Evolutionary conservation across 2,113 vertebrate genomes (phyloP), one percentile per base, ranked within the genome.

Genomic region (Salvelinus sp.): DNA sequence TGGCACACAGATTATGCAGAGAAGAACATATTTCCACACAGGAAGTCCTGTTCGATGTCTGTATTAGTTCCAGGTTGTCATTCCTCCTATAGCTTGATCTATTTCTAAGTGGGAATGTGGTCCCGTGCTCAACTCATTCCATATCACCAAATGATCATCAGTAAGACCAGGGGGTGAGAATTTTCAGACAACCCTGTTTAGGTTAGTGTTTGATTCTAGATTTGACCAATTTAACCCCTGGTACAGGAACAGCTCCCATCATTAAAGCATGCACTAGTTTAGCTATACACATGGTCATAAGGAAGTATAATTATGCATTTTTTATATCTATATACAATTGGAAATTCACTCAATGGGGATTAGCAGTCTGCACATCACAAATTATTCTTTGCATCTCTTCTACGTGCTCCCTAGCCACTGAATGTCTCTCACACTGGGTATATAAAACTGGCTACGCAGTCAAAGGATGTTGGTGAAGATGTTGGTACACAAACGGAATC

Each of bases 361-460:
- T 44, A 12, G 38, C 38, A 44, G 12, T 44, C 38, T 44, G 38
- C 38, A 44, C 2, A 44, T 44, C 6, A 62, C n/a, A n/a, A 20
- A 62, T 54, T 18, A 62, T 23, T 62, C 4, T 62, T 22, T 62
- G 58, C 2, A 62, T 62, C n/a, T 23, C 58, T 62, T 23, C n/a
- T n/a, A 22, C 2, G 84, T 44, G 75, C 83, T 65, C 78, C 70
- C 4, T 84, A 87, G 81, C 88, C 85, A 86, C 89, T 89, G 79
- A 83, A 78, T 62, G 58, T 62, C 58, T 62, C 58, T 22, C 58
- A 4, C 38, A 44, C 7, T 44, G 38, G 9, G 9, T 44, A 44
- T 10, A 44, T 44, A 12, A 44, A 44, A 44, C 38, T 44, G 9
- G 9, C 38, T 44, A 10, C 9, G 38, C 38, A 44, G 38, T 44